Conservation (phyloP, 2,888 invertebrate species). For the Ypsolopha sequella region DNA sequence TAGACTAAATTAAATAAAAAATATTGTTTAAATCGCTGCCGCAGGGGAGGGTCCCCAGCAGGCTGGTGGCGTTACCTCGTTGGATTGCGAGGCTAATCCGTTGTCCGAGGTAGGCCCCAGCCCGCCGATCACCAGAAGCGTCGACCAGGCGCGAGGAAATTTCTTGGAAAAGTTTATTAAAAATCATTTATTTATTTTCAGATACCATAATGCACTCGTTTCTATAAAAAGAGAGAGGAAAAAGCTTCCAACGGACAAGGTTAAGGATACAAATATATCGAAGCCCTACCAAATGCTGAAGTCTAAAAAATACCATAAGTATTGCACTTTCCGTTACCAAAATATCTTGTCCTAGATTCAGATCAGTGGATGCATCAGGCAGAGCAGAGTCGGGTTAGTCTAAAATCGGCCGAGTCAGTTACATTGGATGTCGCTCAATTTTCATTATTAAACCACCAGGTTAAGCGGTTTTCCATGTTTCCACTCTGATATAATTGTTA, state of each 20-base stretch:
- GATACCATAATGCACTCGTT: neutral
- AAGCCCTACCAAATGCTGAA: neutral
- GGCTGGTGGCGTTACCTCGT: too few relatives aligned
- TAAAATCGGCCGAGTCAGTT: constrained; percentile 40
- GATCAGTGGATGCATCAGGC: constrained; percentile 6
- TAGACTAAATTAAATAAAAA: too few relatives aligned
- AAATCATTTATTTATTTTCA: too few relatives aligned
- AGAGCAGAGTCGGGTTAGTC: constrained; percentile 31
- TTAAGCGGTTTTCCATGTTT: constrained; percentile 67
- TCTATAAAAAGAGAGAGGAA: neutral
- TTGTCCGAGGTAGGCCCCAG: too few relatives aligned
- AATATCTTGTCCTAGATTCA: constrained; percentile 60
- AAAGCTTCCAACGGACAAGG: neutral
- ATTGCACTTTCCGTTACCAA: constrained; percentile 13
- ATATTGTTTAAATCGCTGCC: too few relatives aligned
- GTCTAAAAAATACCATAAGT: too few relatives aligned
- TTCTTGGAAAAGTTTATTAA: too few relatives aligned
- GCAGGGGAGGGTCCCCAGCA: too few relatives aligned
- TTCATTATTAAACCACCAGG: constrained; percentile 62
- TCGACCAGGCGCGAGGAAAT: too few relatives aligned
- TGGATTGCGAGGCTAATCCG: too few relatives aligned
- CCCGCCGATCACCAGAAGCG: too few relatives aligned
- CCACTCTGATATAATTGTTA: constrained; percentile 37
- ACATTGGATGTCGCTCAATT: constrained; percentile 63
- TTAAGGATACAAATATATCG: neutral